A percentile compares a stretch with the other conserved stretches of the same genome.
Conservation (phyloP, 2,888 invertebrate genomes). For the Lissonota sp. region DNA sequence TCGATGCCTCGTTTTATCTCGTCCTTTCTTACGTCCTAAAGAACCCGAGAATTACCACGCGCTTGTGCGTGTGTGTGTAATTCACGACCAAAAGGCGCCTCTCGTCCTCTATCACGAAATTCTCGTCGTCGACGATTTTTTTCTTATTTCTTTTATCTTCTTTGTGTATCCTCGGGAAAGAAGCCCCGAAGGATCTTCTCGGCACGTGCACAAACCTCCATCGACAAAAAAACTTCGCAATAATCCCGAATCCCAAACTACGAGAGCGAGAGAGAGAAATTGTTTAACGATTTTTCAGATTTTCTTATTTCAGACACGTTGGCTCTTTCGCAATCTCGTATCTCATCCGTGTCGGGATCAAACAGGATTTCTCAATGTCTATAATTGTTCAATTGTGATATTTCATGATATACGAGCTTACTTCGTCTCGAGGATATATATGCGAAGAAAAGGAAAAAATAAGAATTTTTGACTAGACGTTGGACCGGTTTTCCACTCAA, state of each 20-base stretch:
- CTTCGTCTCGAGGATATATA: not conserved
- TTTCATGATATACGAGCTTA: slow-evolving; percentile 9
- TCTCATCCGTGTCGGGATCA: not conserved
- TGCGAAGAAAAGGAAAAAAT: no score
- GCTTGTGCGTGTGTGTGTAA: not conserved
- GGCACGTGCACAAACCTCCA: slow-evolving; percentile 59
- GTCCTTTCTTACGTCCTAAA: not conserved
- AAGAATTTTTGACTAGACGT: no score
- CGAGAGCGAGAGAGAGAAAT: slow-evolving; percentile 24
- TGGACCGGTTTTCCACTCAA: slow-evolving; percentile 43
- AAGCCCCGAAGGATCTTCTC: slow-evolving; percentile 46
- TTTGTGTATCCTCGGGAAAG: slow-evolving; percentile 34
- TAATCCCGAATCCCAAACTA: slow-evolving; percentile 36
- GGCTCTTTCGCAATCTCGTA: no score
- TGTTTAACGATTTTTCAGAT: no score
- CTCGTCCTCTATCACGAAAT: slow-evolving; percentile 44
- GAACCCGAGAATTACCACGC: not conserved
- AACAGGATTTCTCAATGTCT: not conserved
- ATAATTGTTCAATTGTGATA: not conserved
- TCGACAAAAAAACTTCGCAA: slow-evolving; percentile 15
- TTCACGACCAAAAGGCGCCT: slow-evolving; percentile 42
- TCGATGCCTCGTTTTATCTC: slow-evolving; percentile 14
- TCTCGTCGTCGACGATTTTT: slow-evolving; percentile 14
- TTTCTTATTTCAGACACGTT: no score
- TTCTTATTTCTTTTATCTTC: no score